Percentiles rank a stretch among this genome's conserved stretches.
These are phyloP conservation scores for Lobophora halterata DNA, from an alignment of 2,888 invertebrate genomes.

Conservation along the genomic window DNA sequence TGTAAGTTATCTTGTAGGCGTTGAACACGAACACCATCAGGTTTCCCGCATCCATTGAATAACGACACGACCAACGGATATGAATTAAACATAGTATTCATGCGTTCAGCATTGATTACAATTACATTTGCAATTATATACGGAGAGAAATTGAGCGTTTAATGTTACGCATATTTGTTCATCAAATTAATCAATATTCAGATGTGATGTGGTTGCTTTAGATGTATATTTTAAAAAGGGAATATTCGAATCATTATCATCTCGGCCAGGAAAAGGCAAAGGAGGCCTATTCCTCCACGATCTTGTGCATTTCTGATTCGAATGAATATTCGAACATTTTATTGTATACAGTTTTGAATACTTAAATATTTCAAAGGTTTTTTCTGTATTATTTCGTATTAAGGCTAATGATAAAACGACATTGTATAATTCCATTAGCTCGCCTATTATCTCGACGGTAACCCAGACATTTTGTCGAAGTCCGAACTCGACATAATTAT, in stretches of 20 bases:
- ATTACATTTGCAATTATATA: constrained; percentile 4
- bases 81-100: constrained; percentile 24
- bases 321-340: too few relatives aligned
- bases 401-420: too few relatives aligned
- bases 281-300: too few relatives aligned
- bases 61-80: constrained; percentile 15
- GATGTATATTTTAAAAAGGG: too few relatives aligned
- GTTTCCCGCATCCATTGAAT: constrained; percentile 19
- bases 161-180: constrained; percentile 10
- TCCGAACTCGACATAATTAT: constrained; percentile 14
- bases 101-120: constrained; percentile 15
- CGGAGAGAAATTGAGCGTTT: constrained; percentile 15
- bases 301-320: too few relatives aligned
- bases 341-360: too few relatives aligned
- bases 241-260: too few relatives aligned
- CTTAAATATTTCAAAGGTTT: too few relatives aligned
- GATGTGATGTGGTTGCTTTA: neutral
- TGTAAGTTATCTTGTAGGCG: constrained; percentile 4
- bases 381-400: too few relatives aligned
- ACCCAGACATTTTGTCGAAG: neutral
- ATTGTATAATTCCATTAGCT: too few relatives aligned
- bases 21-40: constrained; percentile 12
- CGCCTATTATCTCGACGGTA: too few relatives aligned
- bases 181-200: constrained; percentile 2
- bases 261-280: too few relatives aligned